Percentiles rank a stretch among this genome's conserved stretches.
Evolutionary conservation across 1,140 invertebrate genomes (phyloP).

Genomic region (Zaprionus camerounensis): DNA sequence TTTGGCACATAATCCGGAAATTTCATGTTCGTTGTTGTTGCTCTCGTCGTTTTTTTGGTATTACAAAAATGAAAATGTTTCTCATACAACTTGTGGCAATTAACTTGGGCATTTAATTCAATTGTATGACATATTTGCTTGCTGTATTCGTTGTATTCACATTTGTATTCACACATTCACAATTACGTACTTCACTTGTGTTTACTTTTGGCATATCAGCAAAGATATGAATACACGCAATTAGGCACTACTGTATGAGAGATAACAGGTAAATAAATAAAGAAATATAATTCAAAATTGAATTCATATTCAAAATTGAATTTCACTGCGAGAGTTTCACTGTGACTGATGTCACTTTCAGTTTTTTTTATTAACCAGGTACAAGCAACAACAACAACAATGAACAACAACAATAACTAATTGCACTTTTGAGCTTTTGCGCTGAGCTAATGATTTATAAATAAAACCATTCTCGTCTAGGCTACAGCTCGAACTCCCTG

Average conservation of each 20-base stretch:
- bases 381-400: slow-evolving; percentile 11
- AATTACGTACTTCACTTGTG: slow-evolving; percentile 37
- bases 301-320: slow-evolving; percentile 19
- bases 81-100: slow-evolving; percentile 64
- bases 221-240: slow-evolving; percentile 59
- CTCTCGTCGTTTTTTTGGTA: slow-evolving; percentile 11
- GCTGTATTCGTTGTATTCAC: slow-evolving; percentile 23
- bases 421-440: slow-evolving; percentile 51
- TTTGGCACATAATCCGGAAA: slow-evolving; percentile 82
- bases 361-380: slow-evolving; percentile 49
- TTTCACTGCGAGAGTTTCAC: background rate
- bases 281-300: slow-evolving; percentile 16
- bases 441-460: slow-evolving; percentile 76
- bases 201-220: slow-evolving; percentile 33
- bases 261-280: slow-evolving; percentile 21
- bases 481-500: slow-evolving; percentile 49
- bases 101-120: slow-evolving; percentile 68
- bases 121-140: slow-evolving; percentile 61
- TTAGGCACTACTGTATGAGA: slow-evolving; percentile 49
- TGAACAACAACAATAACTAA: slow-evolving; percentile 25
- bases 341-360: slow-evolving; percentile 70
- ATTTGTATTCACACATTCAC: slow-evolving; percentile 16
- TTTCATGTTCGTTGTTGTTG: slow-evolving; percentile 64
- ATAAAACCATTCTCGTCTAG: slow-evolving; percentile 48
- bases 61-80: slow-evolving; percentile 64